Evolutionary conservation across 2,797 vertebrate species (phyloP), one percentile per base, ranked within the genome.

Genomic region (Fundulus diaphanus): DNA sequence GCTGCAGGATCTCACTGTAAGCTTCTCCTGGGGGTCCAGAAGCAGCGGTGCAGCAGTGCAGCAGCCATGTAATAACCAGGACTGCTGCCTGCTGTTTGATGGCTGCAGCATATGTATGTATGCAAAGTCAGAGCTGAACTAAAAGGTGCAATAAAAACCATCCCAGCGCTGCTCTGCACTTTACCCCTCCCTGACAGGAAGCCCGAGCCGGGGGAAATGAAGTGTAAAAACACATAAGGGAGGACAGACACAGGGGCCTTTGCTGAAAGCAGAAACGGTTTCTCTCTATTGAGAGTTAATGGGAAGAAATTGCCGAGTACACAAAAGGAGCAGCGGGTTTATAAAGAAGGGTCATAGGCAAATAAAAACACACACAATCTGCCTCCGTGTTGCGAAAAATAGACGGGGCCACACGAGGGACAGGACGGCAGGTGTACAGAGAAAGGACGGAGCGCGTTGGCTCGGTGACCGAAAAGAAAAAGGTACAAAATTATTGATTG

Each of bases 1-100:
- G 86, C 88, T 89, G 84, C 88, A 89, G 83, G 79, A 87, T 89
- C 85, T 85, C 88, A 91, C 89, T 87, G 90, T 68, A 81, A 67
- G 42, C 79, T 85, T 76, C 89, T 90, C 87, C 72, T 68, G 90
- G 86, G 90, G 82, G 85, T 89, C 80, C 68, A 61, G 82, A 73
- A 88, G 63, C 67, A 80, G 81, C 84, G 87, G 88, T 61, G 89
- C 90, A 89, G 89, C 81, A 2, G 87, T 87, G 87, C 87, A 89
- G 82, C 89, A 88, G 81, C 81, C 76, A 61, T 73, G 77, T 66
- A 73, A 71, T 79, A 88, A 79, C 82, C 72, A 76, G 81, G 75
- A 70, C 87, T 86, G 73, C 22, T 67, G 63, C 59, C 79, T 33
- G n/a, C 54, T 56, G 49, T 76, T 7, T 40, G 68, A 80, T 52